Evolutionary conservation across 2,113 vertebrate genomes (phyloP).

Genomic region (Casuarius casuarius): DNA sequence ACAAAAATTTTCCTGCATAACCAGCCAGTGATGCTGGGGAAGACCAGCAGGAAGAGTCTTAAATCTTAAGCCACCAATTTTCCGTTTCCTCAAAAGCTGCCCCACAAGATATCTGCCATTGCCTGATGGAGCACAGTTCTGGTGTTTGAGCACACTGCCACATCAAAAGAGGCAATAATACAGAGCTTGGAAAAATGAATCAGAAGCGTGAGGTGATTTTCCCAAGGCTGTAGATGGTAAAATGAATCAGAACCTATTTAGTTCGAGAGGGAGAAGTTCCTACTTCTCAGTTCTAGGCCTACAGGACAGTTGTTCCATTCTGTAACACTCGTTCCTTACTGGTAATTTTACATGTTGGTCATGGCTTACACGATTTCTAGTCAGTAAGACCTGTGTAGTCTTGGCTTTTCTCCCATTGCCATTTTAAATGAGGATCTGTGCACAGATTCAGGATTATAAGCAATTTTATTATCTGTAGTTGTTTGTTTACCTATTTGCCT

Average conservation of each 20-base stretch:
- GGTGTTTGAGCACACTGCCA: not conserved
- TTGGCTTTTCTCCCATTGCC: not conserved
- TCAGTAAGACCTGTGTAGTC: not conserved
- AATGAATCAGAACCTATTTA: conserved; percentile 31
- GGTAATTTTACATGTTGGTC: not conserved
- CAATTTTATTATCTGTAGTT: not conserved
- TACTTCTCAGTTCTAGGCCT: not conserved
- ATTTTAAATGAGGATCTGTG: not conserved
- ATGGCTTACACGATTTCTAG: not conserved
- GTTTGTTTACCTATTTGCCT: not conserved
- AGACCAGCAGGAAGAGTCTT: not conserved
- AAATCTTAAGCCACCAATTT: not conserved
- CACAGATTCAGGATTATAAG: not conserved
- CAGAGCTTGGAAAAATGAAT: conserved; percentile 4
- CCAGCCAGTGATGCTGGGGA: not conserved
- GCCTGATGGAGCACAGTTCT: not conserved
- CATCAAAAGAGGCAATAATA: not conserved
- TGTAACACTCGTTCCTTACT: not conserved
- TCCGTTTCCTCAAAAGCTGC: not conserved
- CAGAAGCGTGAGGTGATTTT: conserved; percentile 14
- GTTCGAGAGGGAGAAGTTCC: conserved; percentile 2
- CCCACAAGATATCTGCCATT: not conserved
- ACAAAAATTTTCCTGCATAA: not conserved
- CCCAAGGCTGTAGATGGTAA: not conserved
- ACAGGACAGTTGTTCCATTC: not conserved